Evolutionary conservation across 2,888 invertebrate genomes (phyloP).

Genomic region (Lasioglossum marginatum): DNA sequence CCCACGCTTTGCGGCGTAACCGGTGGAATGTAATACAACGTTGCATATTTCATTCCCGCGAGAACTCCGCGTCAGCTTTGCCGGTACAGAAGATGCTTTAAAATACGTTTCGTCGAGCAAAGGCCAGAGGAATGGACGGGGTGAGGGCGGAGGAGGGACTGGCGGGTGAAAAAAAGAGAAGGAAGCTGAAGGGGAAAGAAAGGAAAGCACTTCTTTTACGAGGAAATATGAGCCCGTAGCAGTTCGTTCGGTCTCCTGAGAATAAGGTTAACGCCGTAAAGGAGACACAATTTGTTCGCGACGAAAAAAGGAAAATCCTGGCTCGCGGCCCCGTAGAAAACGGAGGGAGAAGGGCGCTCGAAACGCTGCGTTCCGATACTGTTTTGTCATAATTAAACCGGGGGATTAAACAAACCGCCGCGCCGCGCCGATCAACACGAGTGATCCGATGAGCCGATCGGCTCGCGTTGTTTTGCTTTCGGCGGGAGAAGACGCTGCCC

Average conservation of each 20-base stretch:
- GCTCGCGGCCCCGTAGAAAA: constrained; percentile 1
- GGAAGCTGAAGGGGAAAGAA: background rate
- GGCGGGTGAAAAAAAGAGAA: background rate
- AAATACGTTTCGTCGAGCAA: constrained; percentile 49
- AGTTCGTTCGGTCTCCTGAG: constrained; percentile 58
- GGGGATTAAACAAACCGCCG: constrained; percentile 40
- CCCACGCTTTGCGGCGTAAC: constrained; percentile 24
- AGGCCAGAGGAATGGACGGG: background rate
- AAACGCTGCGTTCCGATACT: constrained; percentile 42
- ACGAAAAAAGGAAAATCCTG: constrained; percentile 26
- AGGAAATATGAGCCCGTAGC: constrained; percentile 54
- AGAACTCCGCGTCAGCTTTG: constrained; percentile 37
- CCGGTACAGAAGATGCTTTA: constrained; percentile 42
- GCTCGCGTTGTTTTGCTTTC: constrained; percentile 21
- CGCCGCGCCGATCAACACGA: no score
- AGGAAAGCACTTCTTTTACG: constrained; percentile 51
- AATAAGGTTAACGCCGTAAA: constrained; percentile 69
- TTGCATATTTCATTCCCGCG: constrained; percentile 43
- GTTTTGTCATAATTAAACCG: constrained; percentile 52
- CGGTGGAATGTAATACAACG: constrained; percentile 31
- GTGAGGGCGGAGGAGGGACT: background rate
- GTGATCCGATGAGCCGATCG: no score
- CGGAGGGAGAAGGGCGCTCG: constrained; percentile 13
- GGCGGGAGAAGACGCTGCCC: constrained; percentile 24
- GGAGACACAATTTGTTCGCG: constrained; percentile 67